Percentiles rank a stretch among this genome's conserved stretches.
phyloP scores from a whole-genome alignment of 2,113 vertebrate genomes.

The Thamnaconus septentrionalis region DNA sequence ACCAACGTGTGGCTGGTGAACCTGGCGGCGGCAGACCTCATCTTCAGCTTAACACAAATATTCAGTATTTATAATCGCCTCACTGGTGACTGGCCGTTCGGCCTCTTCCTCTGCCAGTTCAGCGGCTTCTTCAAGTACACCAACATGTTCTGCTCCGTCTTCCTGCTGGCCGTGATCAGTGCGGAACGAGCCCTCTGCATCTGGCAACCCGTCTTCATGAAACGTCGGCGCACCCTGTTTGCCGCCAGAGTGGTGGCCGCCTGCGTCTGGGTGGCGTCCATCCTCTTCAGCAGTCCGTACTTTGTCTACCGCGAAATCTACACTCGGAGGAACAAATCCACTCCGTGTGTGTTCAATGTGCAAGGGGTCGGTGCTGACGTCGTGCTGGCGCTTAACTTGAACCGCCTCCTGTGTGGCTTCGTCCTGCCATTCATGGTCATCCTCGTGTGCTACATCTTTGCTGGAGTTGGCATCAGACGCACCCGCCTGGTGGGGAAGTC shows the following conservation, averaged over 20 bases:
- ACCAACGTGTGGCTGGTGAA: slow-evolving; percentile 79
- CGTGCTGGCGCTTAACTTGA: slow-evolving; percentile 41
- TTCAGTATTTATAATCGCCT: slow-evolving; percentile 71
- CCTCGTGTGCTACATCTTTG: slow-evolving; percentile 66
- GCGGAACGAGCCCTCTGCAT: slow-evolving; percentile 76
- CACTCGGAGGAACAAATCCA: slow-evolving; percentile 57
- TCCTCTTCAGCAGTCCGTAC: slow-evolving; percentile 66
- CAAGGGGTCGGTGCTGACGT: slow-evolving; percentile 20
- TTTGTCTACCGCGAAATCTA: slow-evolving; percentile 62
- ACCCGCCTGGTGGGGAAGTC: slow-evolving; percentile 57
- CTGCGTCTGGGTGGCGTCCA: slow-evolving; percentile 55
- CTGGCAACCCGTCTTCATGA: slow-evolving; percentile 71
- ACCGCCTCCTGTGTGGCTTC: slow-evolving; percentile 78
- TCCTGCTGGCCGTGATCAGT: slow-evolving; percentile 79
- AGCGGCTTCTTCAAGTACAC: slow-evolving; percentile 77
- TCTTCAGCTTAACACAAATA: slow-evolving; percentile 70
- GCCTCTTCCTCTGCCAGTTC: slow-evolving; percentile 76
- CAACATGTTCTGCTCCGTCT: slow-evolving; percentile 82
- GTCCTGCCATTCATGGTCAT: slow-evolving; percentile 75
- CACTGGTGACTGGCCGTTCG: slow-evolving; percentile 74
- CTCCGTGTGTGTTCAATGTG: slow-evolving; percentile 62
- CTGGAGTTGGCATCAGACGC: slow-evolving; percentile 60
- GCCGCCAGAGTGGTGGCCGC: slow-evolving; percentile 45
- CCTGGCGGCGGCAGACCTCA: slow-evolving; percentile 75
- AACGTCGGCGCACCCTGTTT: slow-evolving; percentile 43